Percentiles rank a stretch among this genome's conserved stretches.
Conservation (phyloP, 2,113 vertebrate genomes). For the Siniperca knerii region DNA sequence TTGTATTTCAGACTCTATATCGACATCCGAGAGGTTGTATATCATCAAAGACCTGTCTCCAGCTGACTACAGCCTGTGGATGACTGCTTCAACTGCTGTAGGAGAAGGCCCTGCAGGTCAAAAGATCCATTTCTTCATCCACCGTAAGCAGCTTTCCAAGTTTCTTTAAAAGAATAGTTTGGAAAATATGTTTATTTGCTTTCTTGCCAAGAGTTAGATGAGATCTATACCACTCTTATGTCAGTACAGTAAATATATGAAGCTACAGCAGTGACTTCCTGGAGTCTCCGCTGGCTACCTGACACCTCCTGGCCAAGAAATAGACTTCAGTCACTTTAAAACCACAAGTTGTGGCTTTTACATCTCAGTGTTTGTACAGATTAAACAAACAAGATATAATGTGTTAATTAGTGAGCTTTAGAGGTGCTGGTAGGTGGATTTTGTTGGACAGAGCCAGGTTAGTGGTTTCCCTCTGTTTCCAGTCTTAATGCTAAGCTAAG, state of each 20-base stretch:
- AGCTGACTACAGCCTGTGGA: constrained; percentile 70
- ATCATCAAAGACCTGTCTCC: constrained; percentile 51
- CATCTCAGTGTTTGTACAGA: too few relatives aligned
- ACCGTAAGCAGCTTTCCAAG: constrained; percentile 56
- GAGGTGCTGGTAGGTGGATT: neutral
- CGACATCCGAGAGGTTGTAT: constrained; percentile 34
- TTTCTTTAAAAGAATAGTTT: neutral
- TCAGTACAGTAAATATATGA: neutral
- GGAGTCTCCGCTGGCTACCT: neutral
- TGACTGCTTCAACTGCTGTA: constrained; percentile 76
- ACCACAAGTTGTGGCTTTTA: neutral
- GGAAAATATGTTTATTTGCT: neutral
- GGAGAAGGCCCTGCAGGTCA: constrained; percentile 72
- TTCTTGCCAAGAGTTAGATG: neutral
- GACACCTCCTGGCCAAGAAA: neutral
- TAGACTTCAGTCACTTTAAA: too few relatives aligned
- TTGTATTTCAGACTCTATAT: constrained; percentile 51
- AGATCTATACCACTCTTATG: neutral
- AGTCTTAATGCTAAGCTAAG: neutral
- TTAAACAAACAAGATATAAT: too few relatives aligned
- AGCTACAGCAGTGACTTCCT: neutral
- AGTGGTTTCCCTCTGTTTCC: neutral
- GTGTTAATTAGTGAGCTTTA: neutral
- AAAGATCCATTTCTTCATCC: constrained; percentile 56
- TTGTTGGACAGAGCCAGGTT: neutral